Percentiles rank a stretch among this genome's conserved stretches.
Conservation (phyloP, 2,113 vertebrate species). For the Paralichthys olivaceus region DNA sequence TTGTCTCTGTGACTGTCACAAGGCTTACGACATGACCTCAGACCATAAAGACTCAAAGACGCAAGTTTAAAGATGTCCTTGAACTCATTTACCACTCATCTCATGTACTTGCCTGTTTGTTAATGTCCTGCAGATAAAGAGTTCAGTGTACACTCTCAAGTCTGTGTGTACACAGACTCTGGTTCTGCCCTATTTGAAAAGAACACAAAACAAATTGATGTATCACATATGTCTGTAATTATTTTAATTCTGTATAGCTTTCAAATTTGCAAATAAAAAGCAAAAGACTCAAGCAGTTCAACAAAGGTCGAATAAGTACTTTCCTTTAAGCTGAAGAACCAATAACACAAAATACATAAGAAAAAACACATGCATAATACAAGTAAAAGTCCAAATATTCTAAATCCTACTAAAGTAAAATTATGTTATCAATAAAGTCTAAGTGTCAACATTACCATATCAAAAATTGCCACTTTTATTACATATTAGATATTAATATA, state of each 20-base stretch:
- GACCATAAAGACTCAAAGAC: slow-evolving; percentile 56
- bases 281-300: not conserved
- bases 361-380: too few relatives aligned
- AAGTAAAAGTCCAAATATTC: too few relatives aligned
- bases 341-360: not conserved
- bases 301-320: too few relatives aligned
- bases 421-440: too few relatives aligned
- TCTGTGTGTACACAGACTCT: not conserved
- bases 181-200: not conserved
- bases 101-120: not conserved
- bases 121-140: not conserved
- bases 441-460: too few relatives aligned
- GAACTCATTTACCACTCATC: slow-evolving; percentile 13
- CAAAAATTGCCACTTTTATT: too few relatives aligned
- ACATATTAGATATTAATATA: too few relatives aligned
- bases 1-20: slow-evolving; percentile 34
- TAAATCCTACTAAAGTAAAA: too few relatives aligned
- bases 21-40: slow-evolving; percentile 17
- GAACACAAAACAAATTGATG: not conserved
- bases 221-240: not conserved
- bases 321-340: not conserved
- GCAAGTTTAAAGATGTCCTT: slow-evolving; percentile 36
- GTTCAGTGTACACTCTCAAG: not conserved
- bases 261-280: slow-evolving; percentile 12
- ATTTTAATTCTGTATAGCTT: too few relatives aligned